These are phyloP conservation scores for Listronotus oregonensis DNA, from an alignment of 1,140 invertebrate species.

Conservation along the genomic window DNA sequence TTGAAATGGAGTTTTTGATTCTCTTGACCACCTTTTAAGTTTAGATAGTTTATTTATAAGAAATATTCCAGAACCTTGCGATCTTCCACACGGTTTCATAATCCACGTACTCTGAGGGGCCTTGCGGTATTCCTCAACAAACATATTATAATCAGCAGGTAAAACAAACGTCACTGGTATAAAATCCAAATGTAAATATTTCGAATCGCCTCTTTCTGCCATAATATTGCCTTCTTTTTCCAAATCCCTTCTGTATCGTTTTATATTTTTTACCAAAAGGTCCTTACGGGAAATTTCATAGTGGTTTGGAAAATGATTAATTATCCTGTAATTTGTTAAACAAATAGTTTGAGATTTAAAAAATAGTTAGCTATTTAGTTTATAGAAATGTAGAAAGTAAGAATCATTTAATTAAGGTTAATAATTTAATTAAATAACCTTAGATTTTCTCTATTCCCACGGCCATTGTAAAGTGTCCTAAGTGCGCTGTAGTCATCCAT, in stretches of 20 bases:
- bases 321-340: constrained; percentile 63
- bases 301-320: constrained; percentile 93
- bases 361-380: no score
- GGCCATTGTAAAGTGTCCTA: no score
- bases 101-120: constrained; percentile 94
- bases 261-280: constrained; percentile 94
- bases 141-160: constrained; percentile 94
- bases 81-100: constrained; percentile 95
- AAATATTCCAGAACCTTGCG: constrained; percentile 86
- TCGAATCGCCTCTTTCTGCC: constrained; percentile 75
- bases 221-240: constrained; percentile 87
- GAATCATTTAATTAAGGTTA: no score
- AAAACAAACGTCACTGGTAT: constrained; percentile 92
- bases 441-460: no score
- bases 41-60: constrained; percentile 88
- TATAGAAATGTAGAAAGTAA: no score
- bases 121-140: constrained; percentile 92
- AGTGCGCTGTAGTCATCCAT: no score
- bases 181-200: constrained; percentile 85
- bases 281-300: constrained; percentile 95
- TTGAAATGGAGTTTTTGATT: constrained; percentile 81
- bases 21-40: constrained; percentile 84
- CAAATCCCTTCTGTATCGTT: constrained; percentile 88
- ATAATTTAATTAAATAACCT: no score
- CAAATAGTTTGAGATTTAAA: no score